Base-by-base conservation (phyloP, 2,113 vertebrate species). In the Strix uralensis region DNA sequence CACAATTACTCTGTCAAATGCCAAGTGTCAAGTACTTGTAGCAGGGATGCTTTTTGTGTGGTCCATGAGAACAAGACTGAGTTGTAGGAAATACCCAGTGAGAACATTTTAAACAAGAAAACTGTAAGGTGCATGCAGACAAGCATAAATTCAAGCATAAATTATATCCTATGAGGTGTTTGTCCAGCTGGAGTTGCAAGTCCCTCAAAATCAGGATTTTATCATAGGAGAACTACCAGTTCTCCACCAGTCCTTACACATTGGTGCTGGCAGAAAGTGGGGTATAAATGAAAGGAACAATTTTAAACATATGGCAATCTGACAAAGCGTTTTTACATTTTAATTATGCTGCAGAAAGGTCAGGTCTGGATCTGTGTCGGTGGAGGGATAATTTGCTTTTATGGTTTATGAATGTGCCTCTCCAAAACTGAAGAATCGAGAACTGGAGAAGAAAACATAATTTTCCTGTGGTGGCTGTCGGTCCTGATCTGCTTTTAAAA, bases 131-230 rank as follows among this genome's bases (percentile, higher is more conserved):
- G n/a, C 13, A 5, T 12, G 38, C 74, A 55, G 29, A 55, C 29
- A 62, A 58, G 38, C 40, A 32, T 4, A 46, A 78, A 51, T 81
- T 91, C 25, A 51, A 62, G 54, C 65, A 8, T 38, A 51, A 57
- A 32, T 82, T 51, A 3, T 13, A 38, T 36, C 23, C 58, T 23
- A 2, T 1, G 44, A 57, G 23, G 29, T 57, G 44, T 88, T 90
- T 72, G 62, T 72, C 51, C 58, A 69, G 49, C 81, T 88, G 5
- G 13, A 54, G 32, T 27, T 81, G 38, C 30, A 94, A 96, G 54
- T 92, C 30, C 78, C 57, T 96, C 71, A 57, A 85, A 90, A 86
- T 67, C 72, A 67, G 61, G 52, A 80, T 95, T 96, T 93, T 79
- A 80, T 72, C 70, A 20, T 30, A 52, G n/a, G 55, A 79, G 69